Evolutionary conservation across 2,888 invertebrate species (phyloP), one percentile per base, ranked within the genome.

Genomic region (Lapara coniferarum): DNA sequence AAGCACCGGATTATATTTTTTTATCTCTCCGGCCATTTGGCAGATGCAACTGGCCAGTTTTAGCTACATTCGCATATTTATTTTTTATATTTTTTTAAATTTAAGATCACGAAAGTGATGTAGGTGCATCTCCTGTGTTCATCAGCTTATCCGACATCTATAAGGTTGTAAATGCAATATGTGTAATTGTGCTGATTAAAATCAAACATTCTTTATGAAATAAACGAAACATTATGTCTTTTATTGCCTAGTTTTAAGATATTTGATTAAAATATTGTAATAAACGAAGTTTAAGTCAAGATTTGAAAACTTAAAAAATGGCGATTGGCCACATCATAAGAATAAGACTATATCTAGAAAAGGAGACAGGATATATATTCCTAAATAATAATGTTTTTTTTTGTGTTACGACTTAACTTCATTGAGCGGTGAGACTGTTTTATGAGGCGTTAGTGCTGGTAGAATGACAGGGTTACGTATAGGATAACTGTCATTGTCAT

Each of bases 101-200:
- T 63, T 19, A 14, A 63, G 68, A 69, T 69, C 59, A 69, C 53
- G 68, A 69, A 69, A 69, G 59, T 63, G 68, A 69, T 69, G 59
- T 59, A 63, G 59, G 52, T 59, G 44, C 59, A 53, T 69, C 59
- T 69, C 63, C 46, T 19, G 53, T 63, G 49, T 63, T 49, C 63
- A 63, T 63, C 63, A 13, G 19, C 16, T 63, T 63, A 63, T 63
- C 63, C 63, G 13, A 46, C 46, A 63, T 63, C 63, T 63, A 49
- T 49, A 63, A 49, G 63, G 63, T 19, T 63, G 63, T 63, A 63
- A 59, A 59, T 63, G 63, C 49, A 63, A 63, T 63, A 63, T 49
- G 63, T 63, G 19, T 63, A 63, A 63, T 63, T 63, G 63, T 63
- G 55, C 19, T 63, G 63, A 63, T 63, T 49, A 63, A 46, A 46